phyloP scores from a whole-genome alignment of 1,140 invertebrate genomes.

The Chymomyza costata region DNA sequence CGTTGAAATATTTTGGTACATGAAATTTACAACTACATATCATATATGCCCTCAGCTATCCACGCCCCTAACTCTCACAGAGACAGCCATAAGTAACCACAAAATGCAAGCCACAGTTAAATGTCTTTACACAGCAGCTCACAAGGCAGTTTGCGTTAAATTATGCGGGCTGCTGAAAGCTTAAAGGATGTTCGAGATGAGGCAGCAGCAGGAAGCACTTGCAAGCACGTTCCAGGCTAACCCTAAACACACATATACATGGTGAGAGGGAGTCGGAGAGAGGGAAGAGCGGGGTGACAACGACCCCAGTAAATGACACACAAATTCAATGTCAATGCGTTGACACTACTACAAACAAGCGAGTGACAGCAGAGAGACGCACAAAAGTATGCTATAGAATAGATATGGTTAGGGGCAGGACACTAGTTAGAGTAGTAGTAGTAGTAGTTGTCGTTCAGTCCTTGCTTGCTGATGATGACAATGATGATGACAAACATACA shows the following conservation, averaged over 20 bases:
- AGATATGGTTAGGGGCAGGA: constrained; percentile 17
- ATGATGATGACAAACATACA: constrained; percentile 40
- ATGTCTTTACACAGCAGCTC: neutral
- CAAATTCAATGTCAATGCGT: constrained; percentile 52
- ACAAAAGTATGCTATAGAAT: constrained; percentile 34
- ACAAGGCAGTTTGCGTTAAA: constrained; percentile 30
- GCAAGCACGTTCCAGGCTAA: constrained; percentile 26
- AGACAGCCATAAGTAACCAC: constrained; percentile 31
- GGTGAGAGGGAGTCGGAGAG: neutral
- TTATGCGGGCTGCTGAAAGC: constrained; percentile 40
- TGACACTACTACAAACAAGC: constrained; percentile 2
- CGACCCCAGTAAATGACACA: constrained; percentile 35
- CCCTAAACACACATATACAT: constrained; percentile 24
- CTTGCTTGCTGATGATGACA: constrained; percentile 25
- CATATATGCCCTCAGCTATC: too few relatives aligned
- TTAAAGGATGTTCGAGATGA: neutral
- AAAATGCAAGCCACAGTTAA: constrained; percentile 31
- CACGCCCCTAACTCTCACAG: constrained; percentile 3
- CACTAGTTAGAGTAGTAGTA: constrained; percentile 20
- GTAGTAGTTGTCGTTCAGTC: constrained; percentile 5
- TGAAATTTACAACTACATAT: too few relatives aligned
- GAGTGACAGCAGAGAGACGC: constrained; percentile 2
- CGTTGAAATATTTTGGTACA: too few relatives aligned
- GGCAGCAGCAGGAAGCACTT: constrained; percentile 2
- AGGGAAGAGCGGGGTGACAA: neutral